These are phyloP conservation scores for Corythaeola cristata DNA, from an alignment of 2,113 vertebrate species.

Conservation along the genomic window DNA sequence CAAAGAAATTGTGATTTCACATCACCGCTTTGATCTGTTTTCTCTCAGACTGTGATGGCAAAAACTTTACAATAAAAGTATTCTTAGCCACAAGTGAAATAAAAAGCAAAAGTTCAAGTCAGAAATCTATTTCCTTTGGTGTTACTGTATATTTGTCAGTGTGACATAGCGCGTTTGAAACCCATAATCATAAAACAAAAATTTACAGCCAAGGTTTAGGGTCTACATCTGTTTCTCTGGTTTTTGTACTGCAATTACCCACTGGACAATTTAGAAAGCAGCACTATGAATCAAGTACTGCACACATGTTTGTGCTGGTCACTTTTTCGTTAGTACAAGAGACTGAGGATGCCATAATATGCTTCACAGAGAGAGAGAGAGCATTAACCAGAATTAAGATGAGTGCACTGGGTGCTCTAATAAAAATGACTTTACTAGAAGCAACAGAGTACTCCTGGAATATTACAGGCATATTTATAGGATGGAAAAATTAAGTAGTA, in stretches of 20 bases:
- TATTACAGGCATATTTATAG: slow-evolving; percentile 4
- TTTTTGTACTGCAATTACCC: slow-evolving; percentile 79
- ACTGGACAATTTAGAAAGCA: slow-evolving; percentile 77
- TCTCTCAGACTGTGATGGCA: slow-evolving; percentile 35
- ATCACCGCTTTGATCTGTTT: slow-evolving; percentile 36
- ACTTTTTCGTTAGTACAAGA: slow-evolving; percentile 51
- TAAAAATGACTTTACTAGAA: slow-evolving; percentile 32
- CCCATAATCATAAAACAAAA: slow-evolving; percentile 82
- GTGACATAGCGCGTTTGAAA: slow-evolving; percentile 80
- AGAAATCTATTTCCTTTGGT: slow-evolving; percentile 74
- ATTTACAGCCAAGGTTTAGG: slow-evolving; percentile 79
- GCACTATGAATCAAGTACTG: slow-evolving; percentile 70
- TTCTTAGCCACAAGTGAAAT: slow-evolving; percentile 68
- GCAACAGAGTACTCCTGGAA: slow-evolving; percentile 2
- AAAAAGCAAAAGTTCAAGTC: slow-evolving; percentile 70
- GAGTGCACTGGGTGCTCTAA: slow-evolving; percentile 13
- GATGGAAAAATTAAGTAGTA: slow-evolving; percentile 1
- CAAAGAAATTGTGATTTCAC: slow-evolving; percentile 23
- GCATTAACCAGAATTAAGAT: slow-evolving; percentile 33
- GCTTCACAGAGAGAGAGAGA: neutral
- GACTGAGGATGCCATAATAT: slow-evolving; percentile 5
- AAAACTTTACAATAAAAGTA: slow-evolving; percentile 63
- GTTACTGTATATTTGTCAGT: slow-evolving; percentile 76
- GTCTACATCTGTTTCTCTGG: slow-evolving; percentile 82
- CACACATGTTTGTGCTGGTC: slow-evolving; percentile 65